A percentile compares a stretch with the other conserved stretches of the same genome.
These are phyloP conservation scores for Brenthis ino DNA, from an alignment of 2,888 invertebrate genomes.

Conservation along the genomic window DNA sequence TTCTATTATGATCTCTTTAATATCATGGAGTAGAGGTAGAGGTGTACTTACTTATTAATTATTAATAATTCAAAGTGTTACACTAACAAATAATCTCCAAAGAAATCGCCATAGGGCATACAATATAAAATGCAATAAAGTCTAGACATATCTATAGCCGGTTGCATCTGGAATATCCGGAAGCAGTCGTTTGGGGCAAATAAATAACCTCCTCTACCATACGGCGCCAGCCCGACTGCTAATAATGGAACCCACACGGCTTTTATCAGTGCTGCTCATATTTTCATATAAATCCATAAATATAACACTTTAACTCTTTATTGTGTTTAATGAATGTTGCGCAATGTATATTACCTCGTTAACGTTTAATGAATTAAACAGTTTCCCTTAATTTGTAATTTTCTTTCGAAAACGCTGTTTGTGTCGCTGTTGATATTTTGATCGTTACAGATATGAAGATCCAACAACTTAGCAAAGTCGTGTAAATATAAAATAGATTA, in stretches of 20 bases:
- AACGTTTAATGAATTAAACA: neutral
- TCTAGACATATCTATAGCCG: slow-evolving; percentile 15
- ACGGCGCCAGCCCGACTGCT: slow-evolving; percentile 45
- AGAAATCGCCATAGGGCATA: slow-evolving; percentile 2
- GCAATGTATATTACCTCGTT: neutral
- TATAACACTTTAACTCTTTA: slow-evolving; percentile 22
- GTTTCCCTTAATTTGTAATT: neutral
- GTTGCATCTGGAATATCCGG: slow-evolving; percentile 50
- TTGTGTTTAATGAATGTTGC: slow-evolving; percentile 24
- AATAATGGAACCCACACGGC: slow-evolving; percentile 37
- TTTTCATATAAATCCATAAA: slow-evolving; percentile 35
- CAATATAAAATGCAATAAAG: slow-evolving; percentile 13
- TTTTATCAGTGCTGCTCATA: slow-evolving; percentile 40
- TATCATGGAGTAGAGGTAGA: too few species aligned
- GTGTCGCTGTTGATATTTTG: too few species aligned
- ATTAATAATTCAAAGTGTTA: too few species aligned
- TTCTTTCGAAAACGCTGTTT: neutral
- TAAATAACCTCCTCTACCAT: slow-evolving; percentile 67
- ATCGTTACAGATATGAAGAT: too few species aligned
- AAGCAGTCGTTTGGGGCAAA: slow-evolving; percentile 60
- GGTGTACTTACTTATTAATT: too few species aligned
- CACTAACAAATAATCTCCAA: too few species aligned
- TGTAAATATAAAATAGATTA: too few species aligned
- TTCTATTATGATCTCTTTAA: too few species aligned
- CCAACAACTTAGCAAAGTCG: too few species aligned